Evolutionary conservation across 2,797 vertebrate genomes (phyloP).

Genomic region (Muraenolepis orangiensis): DNA sequence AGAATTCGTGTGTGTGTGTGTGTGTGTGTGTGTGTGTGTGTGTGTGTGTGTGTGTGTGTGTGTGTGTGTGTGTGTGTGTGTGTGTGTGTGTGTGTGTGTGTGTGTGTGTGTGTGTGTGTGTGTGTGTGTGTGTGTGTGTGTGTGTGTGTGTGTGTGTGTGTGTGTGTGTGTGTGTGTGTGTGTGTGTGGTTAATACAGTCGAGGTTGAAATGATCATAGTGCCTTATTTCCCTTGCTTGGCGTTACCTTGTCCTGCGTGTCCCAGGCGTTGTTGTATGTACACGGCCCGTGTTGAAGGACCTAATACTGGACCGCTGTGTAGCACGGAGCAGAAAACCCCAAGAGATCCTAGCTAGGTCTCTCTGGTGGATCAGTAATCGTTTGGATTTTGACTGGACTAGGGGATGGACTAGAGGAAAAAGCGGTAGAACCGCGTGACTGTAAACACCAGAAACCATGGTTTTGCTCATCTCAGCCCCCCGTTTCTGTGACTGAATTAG

Average conservation of each 20-base stretch:
- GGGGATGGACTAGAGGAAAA: neutral
- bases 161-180: slow-evolving; percentile 13
- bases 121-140: slow-evolving; percentile 13
- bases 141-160: slow-evolving; percentile 12
- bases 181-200: slow-evolving; percentile 10
- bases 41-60: slow-evolving; percentile 13
- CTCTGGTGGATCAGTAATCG: neutral
- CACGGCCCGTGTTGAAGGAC: neutral
- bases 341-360: neutral
- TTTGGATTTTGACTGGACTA: neutral
- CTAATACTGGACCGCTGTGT: neutral
- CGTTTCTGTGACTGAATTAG: neutral
- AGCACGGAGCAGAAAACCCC: neutral
- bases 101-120: slow-evolving; percentile 19
- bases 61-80: slow-evolving; percentile 12
- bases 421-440: neutral
- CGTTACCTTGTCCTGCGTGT: neutral
- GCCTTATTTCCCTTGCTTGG: slow-evolving; percentile 57
- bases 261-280: neutral
- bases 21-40: slow-evolving; percentile 19
- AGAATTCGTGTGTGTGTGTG: slow-evolving; percentile 5
- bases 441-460: neutral
- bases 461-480: neutral
- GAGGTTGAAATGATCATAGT: slow-evolving; percentile 51
- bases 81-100: slow-evolving; percentile 13